Evolutionary conservation across 1,140 invertebrate species (phyloP).

Genomic region (Drosophila micromelanica): DNA sequence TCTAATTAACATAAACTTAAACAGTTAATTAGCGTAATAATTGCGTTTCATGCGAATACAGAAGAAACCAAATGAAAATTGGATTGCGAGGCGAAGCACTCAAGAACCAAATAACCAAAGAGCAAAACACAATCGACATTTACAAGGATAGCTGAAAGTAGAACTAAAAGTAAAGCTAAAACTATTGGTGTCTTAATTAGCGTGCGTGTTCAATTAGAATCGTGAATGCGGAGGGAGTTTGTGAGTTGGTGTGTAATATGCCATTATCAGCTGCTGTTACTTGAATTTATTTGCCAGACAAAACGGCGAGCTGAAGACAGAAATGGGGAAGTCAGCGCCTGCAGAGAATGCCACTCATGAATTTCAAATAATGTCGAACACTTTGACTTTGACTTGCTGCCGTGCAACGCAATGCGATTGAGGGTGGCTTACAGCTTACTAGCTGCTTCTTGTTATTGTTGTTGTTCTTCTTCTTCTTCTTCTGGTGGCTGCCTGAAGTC

Average conservation of each 20-base stretch:
- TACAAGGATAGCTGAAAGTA: slow-evolving; percentile 21
- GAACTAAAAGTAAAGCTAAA: slow-evolving; percentile 60
- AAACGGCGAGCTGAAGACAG: slow-evolving; percentile 23
- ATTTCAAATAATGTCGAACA: slow-evolving; percentile 83
- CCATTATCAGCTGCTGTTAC: slow-evolving; percentile 77
- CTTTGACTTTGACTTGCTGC: slow-evolving; percentile 77
- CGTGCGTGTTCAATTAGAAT: slow-evolving; percentile 80
- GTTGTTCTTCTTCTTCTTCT: slow-evolving; percentile 26
- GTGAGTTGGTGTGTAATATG: slow-evolving; percentile 56
- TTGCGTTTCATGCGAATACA: slow-evolving; percentile 59
- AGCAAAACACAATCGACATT: slow-evolving; percentile 31
- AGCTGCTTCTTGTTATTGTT: slow-evolving; percentile 3
- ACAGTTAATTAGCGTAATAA: slow-evolving; percentile 80
- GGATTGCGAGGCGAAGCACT: slow-evolving; percentile 35
- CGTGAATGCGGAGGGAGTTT: not conserved
- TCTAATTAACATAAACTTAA: slow-evolving; percentile 77
- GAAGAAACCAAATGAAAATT: slow-evolving; percentile 41
- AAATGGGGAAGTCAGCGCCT: slow-evolving; percentile 26
- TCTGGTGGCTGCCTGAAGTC: slow-evolving; percentile 42
- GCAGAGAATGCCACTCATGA: slow-evolving; percentile 74
- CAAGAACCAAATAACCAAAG: slow-evolving; percentile 1
- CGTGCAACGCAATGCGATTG: slow-evolving; percentile 69
- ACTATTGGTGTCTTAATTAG: slow-evolving; percentile 81
- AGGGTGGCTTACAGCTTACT: slow-evolving; percentile 39
- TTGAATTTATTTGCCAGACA: slow-evolving; percentile 74